Percentiles rank a stretch among this genome's conserved stretches.
Evolutionary conservation across 2,113 vertebrate species (phyloP).

Genomic region (Thryonomys swinderianus): DNA sequence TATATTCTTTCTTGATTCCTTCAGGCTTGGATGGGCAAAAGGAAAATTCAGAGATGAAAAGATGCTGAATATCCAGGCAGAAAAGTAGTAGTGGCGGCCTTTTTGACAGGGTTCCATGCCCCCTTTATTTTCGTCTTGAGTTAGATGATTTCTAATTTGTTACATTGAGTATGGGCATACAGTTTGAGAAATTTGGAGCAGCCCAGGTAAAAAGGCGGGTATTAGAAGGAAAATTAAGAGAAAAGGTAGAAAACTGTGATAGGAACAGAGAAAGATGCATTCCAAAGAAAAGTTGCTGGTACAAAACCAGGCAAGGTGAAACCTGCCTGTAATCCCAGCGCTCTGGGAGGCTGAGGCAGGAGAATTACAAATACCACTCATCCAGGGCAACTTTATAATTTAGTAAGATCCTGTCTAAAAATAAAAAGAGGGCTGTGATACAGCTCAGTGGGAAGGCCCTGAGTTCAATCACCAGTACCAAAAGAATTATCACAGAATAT

Average conservation of each 20-base stretch:
- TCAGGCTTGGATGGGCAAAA: constrained; percentile 70
- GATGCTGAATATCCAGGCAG: background rate
- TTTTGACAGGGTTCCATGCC: background rate
- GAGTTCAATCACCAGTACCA: background rate
- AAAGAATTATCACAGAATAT: background rate
- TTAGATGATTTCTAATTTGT: background rate
- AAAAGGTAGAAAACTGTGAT: background rate
- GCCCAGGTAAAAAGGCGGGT: background rate
- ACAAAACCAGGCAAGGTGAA: background rate
- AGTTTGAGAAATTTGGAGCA: background rate
- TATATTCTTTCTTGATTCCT: constrained; percentile 78
- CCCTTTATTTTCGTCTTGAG: background rate
- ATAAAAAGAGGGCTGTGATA: too few relatives aligned
- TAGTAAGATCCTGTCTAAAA: too few relatives aligned
- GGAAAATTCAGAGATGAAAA: background rate
- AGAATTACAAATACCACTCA: background rate
- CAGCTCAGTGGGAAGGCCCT: too few relatives aligned
- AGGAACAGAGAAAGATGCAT: background rate
- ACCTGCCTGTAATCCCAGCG: background rate
- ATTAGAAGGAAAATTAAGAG: background rate
- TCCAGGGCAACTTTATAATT: too few relatives aligned
- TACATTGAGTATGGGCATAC: background rate
- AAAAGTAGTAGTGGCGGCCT: background rate
- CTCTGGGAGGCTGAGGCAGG: background rate
- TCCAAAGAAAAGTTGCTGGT: background rate